Base-by-base conservation (phyloP, 2,113 vertebrate genomes). In the Psophia crepitans region DNA sequence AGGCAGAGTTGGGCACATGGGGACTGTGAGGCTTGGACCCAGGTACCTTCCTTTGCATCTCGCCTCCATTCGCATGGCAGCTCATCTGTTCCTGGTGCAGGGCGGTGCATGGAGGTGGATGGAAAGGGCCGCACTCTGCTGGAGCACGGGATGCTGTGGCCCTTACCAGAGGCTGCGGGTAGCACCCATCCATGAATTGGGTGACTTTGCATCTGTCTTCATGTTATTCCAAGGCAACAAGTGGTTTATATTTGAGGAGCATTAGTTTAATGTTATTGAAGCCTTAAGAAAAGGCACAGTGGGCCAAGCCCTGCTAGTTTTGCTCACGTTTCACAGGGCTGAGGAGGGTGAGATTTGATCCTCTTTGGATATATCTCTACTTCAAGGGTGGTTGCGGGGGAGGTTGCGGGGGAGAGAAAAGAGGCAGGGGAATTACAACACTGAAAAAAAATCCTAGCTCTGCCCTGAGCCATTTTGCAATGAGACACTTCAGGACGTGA, bases 281-380 rank as follows among this genome's bases (percentile, higher is more conserved):
- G 14, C 85, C 54, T 88, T 63, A 60, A 81, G 56, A 63, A 93
- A 71, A 76, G 54, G 30, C 35, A 18, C 33, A 37, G 60, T 71
- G 92, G 69, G 69, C 76, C 69, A 84, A 85, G 53, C 57, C 57
- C 12, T 69, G 69, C 53, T 84, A 32, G 61, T 71, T 84, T 81
- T 94, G 37, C 76, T 97, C 54, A 43, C 6, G 6, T 93, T 86
- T 90, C 85, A 51, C 16, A 56, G 60, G 70, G 49, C 66, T 83
- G 66, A 95, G 71, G 28, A 83, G 49, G 41, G 80, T 75, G 92
- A 92, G 92, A 93, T 86, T 88, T 90, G 83, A 84, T 90, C 73
- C 46, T 95, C 69, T 90, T 95, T 95, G 96, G 73, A 84, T 13
- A 3, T 71, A 43, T 82, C 90, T 86, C 48, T 51, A 9, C 56